Percentiles rank a stretch among this genome's conserved stretches.
Conservation (phyloP, 2,797 vertebrate genomes). For the Chlorospingus semifuscus region DNA sequence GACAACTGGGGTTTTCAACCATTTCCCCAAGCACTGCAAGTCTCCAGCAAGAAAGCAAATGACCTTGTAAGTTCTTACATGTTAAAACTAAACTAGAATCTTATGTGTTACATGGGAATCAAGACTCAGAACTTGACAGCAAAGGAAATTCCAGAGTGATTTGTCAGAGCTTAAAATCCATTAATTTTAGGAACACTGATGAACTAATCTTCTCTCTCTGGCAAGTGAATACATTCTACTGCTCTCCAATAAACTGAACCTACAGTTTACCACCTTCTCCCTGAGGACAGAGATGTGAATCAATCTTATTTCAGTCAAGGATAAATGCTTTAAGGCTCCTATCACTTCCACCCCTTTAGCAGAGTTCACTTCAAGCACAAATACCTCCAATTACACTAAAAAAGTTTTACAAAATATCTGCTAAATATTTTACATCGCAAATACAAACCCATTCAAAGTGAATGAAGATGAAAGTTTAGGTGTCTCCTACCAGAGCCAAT, state of each 20-base stretch:
- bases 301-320: not conserved
- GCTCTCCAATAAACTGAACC: not conserved
- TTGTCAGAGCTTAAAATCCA: not conserved
- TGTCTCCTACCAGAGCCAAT: not conserved
- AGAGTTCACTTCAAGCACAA: not conserved
- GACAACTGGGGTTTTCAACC: not conserved
- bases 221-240: not conserved
- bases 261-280: not conserved
- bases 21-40: not conserved
- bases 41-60: not conserved
- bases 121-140: not conserved
- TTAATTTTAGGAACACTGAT: not conserved
- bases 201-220: not conserved
- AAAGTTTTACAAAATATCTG: not conserved
- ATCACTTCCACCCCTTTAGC: not conserved
- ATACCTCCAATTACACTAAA: not conserved
- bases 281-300: not conserved
- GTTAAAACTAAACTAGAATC: not conserved
- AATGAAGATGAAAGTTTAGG: not conserved
- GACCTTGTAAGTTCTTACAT: not conserved
- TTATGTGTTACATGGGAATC: not conserved
- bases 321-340: not conserved
- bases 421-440: not conserved
- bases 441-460: not conserved
- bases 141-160: slow-evolving; percentile 24